These are phyloP conservation scores for Hephaestus fuliginosus DNA, from an alignment of 2,797 vertebrate species.

Conservation along the genomic window DNA sequence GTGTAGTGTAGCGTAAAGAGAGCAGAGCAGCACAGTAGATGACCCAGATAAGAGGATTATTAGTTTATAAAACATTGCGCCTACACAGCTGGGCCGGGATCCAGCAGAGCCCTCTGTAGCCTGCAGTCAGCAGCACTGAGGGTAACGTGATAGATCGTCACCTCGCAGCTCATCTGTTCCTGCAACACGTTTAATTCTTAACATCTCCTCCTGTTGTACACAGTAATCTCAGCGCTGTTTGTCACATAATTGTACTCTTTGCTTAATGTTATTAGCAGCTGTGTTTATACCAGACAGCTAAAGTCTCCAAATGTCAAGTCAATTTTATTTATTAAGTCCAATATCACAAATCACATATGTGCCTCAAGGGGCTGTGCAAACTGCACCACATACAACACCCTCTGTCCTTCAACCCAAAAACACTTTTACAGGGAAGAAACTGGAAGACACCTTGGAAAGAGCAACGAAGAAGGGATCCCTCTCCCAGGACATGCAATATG, in stretches of 20 bases:
- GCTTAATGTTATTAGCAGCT: too few relatives aligned
- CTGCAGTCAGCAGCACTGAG: slow-evolving; percentile 48
- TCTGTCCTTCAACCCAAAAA: too few relatives aligned
- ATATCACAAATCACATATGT: too few relatives aligned
- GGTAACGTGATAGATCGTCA: slow-evolving; percentile 64
- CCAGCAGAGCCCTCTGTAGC: slow-evolving; percentile 41
- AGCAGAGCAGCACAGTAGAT: slow-evolving; percentile 66
- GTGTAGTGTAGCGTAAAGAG: slow-evolving; percentile 74
- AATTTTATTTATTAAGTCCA: too few relatives aligned
- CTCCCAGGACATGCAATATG: too few relatives aligned
- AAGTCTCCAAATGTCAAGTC: background rate
- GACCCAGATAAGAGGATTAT: slow-evolving; percentile 82
- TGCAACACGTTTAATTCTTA: background rate
- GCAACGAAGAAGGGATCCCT: too few relatives aligned
- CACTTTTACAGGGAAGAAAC: too few relatives aligned
- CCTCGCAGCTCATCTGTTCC: slow-evolving; percentile 14
- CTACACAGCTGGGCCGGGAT: slow-evolving; percentile 75
- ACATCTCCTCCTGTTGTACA: background rate
- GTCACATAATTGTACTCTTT: background rate
- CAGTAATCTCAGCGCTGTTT: background rate
- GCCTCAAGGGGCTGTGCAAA: too few relatives aligned
- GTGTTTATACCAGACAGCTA: background rate
- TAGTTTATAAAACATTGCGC: slow-evolving; percentile 83
- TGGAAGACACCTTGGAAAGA: too few relatives aligned
- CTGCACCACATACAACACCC: too few relatives aligned